Percentiles rank a stretch among this genome's conserved stretches.
These are phyloP conservation scores for Atrina japonica DNA, from an alignment of 2,888 invertebrate genomes.

Conservation along the genomic window DNA sequence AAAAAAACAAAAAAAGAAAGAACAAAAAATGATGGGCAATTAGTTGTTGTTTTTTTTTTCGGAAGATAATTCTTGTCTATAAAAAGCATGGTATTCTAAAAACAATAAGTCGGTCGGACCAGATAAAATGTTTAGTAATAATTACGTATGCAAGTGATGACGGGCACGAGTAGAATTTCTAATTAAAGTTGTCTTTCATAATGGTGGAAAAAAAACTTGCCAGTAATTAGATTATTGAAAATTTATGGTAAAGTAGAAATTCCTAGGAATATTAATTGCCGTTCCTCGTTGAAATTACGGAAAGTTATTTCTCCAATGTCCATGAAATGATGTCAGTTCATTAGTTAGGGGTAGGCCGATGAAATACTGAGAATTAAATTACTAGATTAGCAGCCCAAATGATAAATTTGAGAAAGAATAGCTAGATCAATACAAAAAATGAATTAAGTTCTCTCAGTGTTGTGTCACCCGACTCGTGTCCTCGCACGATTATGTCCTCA, in stretches of 20 bases:
- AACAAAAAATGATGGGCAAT: too few species aligned
- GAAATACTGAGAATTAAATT: constrained; percentile 27
- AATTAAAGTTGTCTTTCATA: constrained; percentile 31
- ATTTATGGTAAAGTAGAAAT: constrained; percentile 40
- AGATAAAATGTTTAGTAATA: too few species aligned
- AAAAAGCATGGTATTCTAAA: too few species aligned
- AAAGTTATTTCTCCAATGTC: constrained; percentile 24
- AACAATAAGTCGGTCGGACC: too few species aligned
- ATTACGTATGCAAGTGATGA: constrained; percentile 3
- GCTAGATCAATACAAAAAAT: constrained; percentile 27
- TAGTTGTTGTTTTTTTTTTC: too few species aligned
- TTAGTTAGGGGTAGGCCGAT: constrained; percentile 20
- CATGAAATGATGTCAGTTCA: constrained; percentile 11
- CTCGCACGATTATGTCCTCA: too few species aligned
- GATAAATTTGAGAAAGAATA: constrained; percentile 34
- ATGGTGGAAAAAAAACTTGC: constrained; percentile 40
- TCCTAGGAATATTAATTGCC: constrained; percentile 39
- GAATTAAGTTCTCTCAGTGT: constrained; percentile 7
- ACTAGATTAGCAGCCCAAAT: constrained; percentile 25
- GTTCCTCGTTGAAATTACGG: constrained; percentile 24
- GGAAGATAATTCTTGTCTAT: too few species aligned
- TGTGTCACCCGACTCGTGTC: too few species aligned
- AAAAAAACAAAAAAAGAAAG: too few species aligned
- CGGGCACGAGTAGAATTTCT: background rate
- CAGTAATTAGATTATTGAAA: constrained; percentile 42